These are phyloP conservation scores for Harpalus rubripes DNA, from an alignment of 2,888 invertebrate species.

Conservation along the genomic window DNA sequence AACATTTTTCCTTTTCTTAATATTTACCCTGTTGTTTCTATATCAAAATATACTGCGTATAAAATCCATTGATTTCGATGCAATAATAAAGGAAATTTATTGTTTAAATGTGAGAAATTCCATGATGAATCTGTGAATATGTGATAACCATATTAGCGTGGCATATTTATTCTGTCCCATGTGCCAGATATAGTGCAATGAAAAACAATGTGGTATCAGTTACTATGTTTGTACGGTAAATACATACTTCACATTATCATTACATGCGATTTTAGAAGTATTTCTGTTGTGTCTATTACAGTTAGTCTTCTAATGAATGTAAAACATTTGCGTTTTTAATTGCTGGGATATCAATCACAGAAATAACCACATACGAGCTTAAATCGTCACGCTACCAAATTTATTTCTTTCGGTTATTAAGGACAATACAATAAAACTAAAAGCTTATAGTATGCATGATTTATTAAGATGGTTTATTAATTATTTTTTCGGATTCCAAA, in stretches of 20 bases:
- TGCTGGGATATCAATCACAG: conserved; percentile 33
- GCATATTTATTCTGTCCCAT: conserved; percentile 11
- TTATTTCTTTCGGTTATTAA: conserved; percentile 15
- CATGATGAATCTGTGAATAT: not conserved
- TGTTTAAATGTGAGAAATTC: not conserved
- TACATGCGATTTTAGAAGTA: conserved; percentile 33
- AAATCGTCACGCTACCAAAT: conserved; percentile 35
- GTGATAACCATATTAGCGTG: not conserved
- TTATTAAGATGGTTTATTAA: conserved; percentile 10
- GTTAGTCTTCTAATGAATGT: not conserved
- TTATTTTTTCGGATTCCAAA: conserved; percentile 6
- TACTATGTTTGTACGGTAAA: conserved; percentile 29
- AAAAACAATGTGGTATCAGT: conserved; percentile 47
- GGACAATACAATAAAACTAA: conserved; percentile 31
- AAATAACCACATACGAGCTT: conserved; percentile 20
- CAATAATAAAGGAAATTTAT: not conserved
- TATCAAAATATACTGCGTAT: too few species aligned
- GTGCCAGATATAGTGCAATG: conserved; percentile 30
- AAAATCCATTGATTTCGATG: too few species aligned
- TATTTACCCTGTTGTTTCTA: too few species aligned
- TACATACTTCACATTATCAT: conserved; percentile 19
- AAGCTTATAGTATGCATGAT: conserved; percentile 15
- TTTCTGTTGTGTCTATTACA: conserved; percentile 4
- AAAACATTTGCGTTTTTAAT: conserved; percentile 36
- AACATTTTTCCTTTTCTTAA: too few species aligned